phyloP scores from a whole-genome alignment of 2,797 vertebrate genomes.

The Characodon lateralis region DNA sequence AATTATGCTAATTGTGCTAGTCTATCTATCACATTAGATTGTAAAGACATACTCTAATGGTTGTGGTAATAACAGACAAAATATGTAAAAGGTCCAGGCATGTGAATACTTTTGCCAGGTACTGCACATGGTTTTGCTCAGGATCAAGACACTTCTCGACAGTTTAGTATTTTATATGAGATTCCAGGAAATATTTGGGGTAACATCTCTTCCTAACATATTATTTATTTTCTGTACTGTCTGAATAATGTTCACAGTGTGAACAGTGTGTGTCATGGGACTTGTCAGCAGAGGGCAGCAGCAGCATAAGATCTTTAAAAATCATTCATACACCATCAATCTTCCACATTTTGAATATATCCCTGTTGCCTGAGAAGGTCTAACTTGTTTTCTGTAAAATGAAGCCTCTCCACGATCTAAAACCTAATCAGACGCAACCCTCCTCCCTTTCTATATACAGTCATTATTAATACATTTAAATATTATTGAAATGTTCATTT shows the following conservation, averaged over 20 bases:
- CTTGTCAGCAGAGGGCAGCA: slow-evolving; percentile 56
- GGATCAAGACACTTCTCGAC: neutral
- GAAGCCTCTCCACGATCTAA: neutral
- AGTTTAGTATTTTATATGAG: neutral
- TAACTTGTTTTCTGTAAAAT: neutral
- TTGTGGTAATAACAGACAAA: neutral
- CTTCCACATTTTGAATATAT: too few relatives aligned
- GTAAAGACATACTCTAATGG: neutral
- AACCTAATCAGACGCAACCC: neutral
- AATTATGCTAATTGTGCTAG: too few relatives aligned
- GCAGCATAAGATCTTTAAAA: neutral
- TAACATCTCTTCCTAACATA: neutral
- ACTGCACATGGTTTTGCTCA: neutral
- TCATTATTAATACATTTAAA: neutral
- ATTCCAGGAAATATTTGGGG: neutral
- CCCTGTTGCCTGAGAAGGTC: neutral
- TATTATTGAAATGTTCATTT: neutral
- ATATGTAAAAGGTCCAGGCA: neutral
- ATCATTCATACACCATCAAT: neutral
- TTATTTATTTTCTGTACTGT: neutral
- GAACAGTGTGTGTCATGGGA: neutral
- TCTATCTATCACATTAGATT: neutral
- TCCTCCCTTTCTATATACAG: neutral
- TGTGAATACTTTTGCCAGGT: neutral
- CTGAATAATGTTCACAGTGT: neutral